A percentile compares a stretch with the other conserved stretches of the same genome.
Evolutionary conservation across 2,888 invertebrate species (phyloP).

Genomic region (Ectropis crepuscularia): DNA sequence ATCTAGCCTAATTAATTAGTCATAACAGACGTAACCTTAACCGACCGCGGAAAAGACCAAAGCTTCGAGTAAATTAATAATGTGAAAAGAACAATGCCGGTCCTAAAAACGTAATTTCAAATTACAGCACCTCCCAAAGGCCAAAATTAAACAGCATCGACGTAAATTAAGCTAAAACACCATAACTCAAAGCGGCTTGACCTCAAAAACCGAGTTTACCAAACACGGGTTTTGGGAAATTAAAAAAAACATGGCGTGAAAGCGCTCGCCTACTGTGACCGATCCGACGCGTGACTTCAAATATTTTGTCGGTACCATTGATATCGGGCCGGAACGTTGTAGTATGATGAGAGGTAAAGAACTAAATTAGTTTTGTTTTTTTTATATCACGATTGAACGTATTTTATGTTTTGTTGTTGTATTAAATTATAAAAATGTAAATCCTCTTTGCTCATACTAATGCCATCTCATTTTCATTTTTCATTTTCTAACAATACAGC

Average conservation of each 20-base stretch:
- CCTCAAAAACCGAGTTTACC: conserved; percentile 38
- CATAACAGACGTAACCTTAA: too few species aligned
- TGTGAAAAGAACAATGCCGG: conserved; percentile 10
- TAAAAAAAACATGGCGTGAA: conserved; percentile 35
- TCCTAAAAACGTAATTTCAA: conserved; percentile 27
- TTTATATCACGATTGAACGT: too few species aligned
- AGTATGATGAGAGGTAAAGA: too few species aligned
- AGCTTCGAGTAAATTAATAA: conserved; percentile 10
- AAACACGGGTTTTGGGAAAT: conserved; percentile 43
- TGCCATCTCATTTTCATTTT: too few species aligned
- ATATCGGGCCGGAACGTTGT: too few species aligned
- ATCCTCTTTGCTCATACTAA: too few species aligned
- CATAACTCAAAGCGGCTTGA: conserved; percentile 42
- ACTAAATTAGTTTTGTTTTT: too few species aligned
- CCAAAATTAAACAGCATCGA: conserved; percentile 30
- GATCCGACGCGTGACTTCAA: conserved; percentile 3
- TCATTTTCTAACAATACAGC: too few species aligned
- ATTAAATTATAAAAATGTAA: too few species aligned
- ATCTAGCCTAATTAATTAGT: too few species aligned
- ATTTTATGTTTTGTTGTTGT: too few species aligned
- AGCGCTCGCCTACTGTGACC: conserved; percentile 9
- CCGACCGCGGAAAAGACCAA: not conserved
- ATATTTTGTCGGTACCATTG: not conserved
- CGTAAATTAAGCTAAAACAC: conserved; percentile 37
- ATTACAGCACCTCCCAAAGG: conserved; percentile 26